A percentile compares a stretch with the other conserved stretches of the same genome.
Evolutionary conservation across 92 coral and sea anemone species (phyloP).

Genomic region (Hydrozoanthus gracilis): DNA sequence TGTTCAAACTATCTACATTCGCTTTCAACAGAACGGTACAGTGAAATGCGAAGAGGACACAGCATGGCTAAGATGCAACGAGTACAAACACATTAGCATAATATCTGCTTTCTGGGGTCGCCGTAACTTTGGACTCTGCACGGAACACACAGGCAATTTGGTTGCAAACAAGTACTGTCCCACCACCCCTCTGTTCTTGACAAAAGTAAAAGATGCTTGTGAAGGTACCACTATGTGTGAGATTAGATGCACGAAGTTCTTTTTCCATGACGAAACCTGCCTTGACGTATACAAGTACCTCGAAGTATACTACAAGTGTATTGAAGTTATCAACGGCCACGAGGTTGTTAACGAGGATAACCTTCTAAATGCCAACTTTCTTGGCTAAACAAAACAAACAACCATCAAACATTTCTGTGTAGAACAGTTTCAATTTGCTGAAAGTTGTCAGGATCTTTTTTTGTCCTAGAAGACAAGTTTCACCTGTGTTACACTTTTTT

Average conservation of each 20-base stretch:
- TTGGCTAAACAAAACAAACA: conserved; percentile 73
- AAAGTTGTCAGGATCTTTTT: conserved; percentile 39
- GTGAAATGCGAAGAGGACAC: conserved; percentile 99
- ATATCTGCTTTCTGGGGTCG: conserved; percentile 99
- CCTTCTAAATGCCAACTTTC: conserved; percentile 96
- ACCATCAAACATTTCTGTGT: conserved; percentile 28
- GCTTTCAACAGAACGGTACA: conserved; percentile 86
- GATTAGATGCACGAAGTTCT: conserved; percentile 96
- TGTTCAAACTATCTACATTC: background rate
- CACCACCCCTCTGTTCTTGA: conserved; percentile 92
- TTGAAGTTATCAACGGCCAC: conserved; percentile 99
- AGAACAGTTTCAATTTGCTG: conserved; percentile 42
- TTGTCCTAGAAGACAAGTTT: conserved; percentile 36
- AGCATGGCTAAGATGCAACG: conserved; percentile 99
- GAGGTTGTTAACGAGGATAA: conserved; percentile 99
- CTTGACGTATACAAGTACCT: conserved; percentile 94
- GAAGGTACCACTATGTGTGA: conserved; percentile 99
- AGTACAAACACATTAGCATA: conserved; percentile 99
- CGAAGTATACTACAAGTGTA: conserved; percentile 99
- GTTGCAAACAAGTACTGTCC: conserved; percentile 88
- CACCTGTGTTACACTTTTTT: conserved; percentile 50
- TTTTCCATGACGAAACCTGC: conserved; percentile 92
- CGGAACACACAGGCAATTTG: conserved; percentile 96
- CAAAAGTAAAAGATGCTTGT: conserved; percentile 99
- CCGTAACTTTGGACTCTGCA: conserved; percentile 98